Evolutionary conservation across 2,113 vertebrate genomes (phyloP), one percentile per base, ranked within the genome.

Genomic region (Engraulis encrasicolus): DNA sequence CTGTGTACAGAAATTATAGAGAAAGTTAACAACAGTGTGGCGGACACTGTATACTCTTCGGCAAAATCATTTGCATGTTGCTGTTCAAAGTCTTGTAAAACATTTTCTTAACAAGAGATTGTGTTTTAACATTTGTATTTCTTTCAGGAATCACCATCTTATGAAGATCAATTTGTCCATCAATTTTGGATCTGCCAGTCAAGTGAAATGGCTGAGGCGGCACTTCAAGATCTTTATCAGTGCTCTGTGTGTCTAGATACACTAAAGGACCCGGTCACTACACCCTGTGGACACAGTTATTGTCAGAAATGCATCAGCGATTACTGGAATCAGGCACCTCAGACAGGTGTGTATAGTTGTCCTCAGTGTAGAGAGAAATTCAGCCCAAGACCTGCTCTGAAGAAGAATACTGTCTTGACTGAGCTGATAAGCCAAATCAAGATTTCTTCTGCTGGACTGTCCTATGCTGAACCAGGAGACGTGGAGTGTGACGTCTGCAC

Each of bases 241-340:
- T 82, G 81, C 31, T 4, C 36, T 6, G 50, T 82, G n/a, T 82
- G 81, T 74, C 58, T 40, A 61, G 54, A 82, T 49, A 17, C 27
- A 17, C 20, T 82, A 58, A 74, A 71, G 36, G 66, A 82, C 23
- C 81, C 81, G 2, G 81, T 38, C 40, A 82, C 81, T 45, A 82
- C 74, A 49, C 81, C 81, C 31, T 82, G 81, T 82, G 81, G 81
- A 82, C 81, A 82, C 52, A 82, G 34, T 77, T 82, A 82, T 38
- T 82, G 81, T 49, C 23, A 40, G 81, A 37, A 18, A 19, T 82
- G 81, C 40, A 82, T 82, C 40, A 82, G 74, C n/a, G 52, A 17
- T 61, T 83, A 34, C 82, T 83, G 82, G 82, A 31, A 83, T 78
- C 82, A 78, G 40, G 18, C 20, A 18, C 71, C 78, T 37, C 18